Percentiles rank a stretch among this genome's conserved stretches.
These are phyloP conservation scores for Stenichneumon culpator DNA, from an alignment of 2,888 invertebrate species.

Conservation along the genomic window DNA sequence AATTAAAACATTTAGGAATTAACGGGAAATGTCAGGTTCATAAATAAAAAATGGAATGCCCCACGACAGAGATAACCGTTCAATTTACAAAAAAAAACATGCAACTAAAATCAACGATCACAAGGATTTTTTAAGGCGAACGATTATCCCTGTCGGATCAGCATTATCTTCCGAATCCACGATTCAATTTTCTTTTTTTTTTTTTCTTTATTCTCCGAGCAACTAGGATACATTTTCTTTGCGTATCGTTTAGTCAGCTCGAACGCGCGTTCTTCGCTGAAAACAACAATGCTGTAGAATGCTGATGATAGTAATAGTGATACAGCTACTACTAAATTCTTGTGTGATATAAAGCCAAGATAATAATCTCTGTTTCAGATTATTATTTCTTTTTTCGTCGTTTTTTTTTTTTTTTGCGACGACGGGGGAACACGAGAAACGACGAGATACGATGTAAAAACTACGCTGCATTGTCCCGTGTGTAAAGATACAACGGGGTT, in stretches of 20 bases:
- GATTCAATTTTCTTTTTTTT: conserved; percentile 48
- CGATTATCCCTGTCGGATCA: not conserved
- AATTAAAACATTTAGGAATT: no score
- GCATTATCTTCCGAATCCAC: not conserved
- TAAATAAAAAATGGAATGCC: not conserved
- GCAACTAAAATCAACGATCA: not conserved
- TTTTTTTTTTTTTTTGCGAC: conserved; percentile 16
- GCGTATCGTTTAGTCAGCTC: conserved; percentile 68
- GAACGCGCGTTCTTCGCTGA: conserved; percentile 79
- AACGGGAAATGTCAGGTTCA: not conserved
- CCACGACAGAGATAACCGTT: not conserved
- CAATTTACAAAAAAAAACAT: not conserved
- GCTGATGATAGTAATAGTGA: conserved; percentile 65
- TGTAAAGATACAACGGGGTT: not conserved
- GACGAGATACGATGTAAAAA: conserved; percentile 43
- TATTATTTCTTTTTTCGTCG: conserved; percentile 27
- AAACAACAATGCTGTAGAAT: conserved; percentile 83
- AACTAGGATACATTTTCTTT: conserved; percentile 67
- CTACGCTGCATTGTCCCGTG: conserved; percentile 10
- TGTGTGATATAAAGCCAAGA: conserved; percentile 37
- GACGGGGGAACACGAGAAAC: conserved; percentile 49
- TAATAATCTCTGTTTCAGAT: conserved; percentile 46
- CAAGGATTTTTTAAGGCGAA: not conserved
- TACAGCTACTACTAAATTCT: conserved; percentile 56
- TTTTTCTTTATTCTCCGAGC: conserved; percentile 70